Evolutionary conservation across 2,888 invertebrate species (phyloP).

Genomic region (Tachina fera): DNA sequence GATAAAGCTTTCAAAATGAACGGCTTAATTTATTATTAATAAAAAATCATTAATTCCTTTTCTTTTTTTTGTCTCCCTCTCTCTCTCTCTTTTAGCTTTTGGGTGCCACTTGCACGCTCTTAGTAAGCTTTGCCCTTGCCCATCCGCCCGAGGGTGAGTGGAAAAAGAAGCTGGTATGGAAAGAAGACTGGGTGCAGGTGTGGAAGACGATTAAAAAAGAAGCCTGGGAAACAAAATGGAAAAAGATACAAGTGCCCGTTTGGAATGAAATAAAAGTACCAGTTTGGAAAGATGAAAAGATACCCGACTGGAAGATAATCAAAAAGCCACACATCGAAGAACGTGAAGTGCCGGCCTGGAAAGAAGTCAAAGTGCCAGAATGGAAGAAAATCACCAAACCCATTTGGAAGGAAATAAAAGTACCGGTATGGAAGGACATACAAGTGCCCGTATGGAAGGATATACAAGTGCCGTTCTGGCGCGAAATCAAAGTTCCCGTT

Average conservation of each 20-base stretch:
- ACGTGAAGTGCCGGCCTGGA: slow-evolving; percentile 89
- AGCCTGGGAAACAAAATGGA: slow-evolving; percentile 88
- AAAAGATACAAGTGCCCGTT: slow-evolving; percentile 88
- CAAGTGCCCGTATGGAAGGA: slow-evolving; percentile 90
- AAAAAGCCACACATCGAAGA: slow-evolving; percentile 85
- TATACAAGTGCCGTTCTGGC: slow-evolving; percentile 88
- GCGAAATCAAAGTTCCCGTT: slow-evolving; percentile 83
- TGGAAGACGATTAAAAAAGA: slow-evolving; percentile 94
- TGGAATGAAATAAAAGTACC: slow-evolving; percentile 90
- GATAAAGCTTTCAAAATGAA: too few species aligned
- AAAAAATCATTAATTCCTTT: slow-evolving; percentile 13
- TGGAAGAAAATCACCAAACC: slow-evolving; percentile 87
- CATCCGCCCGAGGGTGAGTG: slow-evolving; percentile 87
- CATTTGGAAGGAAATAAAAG: slow-evolving; percentile 86
- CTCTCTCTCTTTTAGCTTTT: slow-evolving; percentile 76
- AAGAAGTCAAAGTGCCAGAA: slow-evolving; percentile 84
- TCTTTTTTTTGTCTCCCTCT: slow-evolving; percentile 1
- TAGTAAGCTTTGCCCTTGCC: slow-evolving; percentile 79
- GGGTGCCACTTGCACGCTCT: slow-evolving; percentile 80
- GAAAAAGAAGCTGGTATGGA: slow-evolving; percentile 91
- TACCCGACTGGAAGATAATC: slow-evolving; percentile 89
- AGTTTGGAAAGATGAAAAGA: slow-evolving; percentile 90
- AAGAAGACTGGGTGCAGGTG: slow-evolving; percentile 88
- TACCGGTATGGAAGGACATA: slow-evolving; percentile 85
- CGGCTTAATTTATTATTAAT: neutral